Conservation (phyloP, 2,113 vertebrate genomes). For the Pseudopodoces humilis region DNA sequence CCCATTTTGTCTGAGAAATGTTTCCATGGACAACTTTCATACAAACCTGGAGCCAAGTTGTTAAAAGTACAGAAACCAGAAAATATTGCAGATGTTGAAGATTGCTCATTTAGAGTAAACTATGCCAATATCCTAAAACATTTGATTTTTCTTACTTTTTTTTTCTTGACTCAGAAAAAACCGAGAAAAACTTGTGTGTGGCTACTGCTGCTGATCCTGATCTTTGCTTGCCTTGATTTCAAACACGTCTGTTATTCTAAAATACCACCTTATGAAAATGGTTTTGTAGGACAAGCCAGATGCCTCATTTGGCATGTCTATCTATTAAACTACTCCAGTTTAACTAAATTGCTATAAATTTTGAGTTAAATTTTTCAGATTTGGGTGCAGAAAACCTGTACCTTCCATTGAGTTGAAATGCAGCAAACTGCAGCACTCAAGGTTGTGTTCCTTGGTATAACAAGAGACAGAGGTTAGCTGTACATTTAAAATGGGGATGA, state of each 20-base stretch:
- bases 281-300: not conserved
- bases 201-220: not conserved
- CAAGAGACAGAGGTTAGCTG: not conserved
- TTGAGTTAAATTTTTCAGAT: not conserved
- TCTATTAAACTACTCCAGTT: not conserved
- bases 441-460: not conserved
- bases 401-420: not conserved
- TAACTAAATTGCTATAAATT: not conserved
- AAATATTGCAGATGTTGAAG: not conserved
- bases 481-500: not conserved
- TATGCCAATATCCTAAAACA: not conserved
- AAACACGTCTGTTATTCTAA: not conserved
- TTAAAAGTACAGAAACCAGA: not conserved
- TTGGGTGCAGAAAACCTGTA: not conserved
- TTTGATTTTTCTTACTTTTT: not conserved
- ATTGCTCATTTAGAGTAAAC: not conserved
- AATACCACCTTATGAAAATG: not conserved
- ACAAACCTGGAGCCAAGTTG: not conserved
- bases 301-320: not conserved
- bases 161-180: not conserved
- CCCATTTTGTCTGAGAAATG: not conserved
- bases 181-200: not conserved
- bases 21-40: not conserved
- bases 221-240: not conserved
- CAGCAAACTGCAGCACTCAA: not conserved